Percentiles rank a stretch among this genome's conserved stretches.
These are phyloP conservation scores for Dicerorhinus sumatrensis DNA, from an alignment of 2,113 vertebrate species.

Conservation along the genomic window DNA sequence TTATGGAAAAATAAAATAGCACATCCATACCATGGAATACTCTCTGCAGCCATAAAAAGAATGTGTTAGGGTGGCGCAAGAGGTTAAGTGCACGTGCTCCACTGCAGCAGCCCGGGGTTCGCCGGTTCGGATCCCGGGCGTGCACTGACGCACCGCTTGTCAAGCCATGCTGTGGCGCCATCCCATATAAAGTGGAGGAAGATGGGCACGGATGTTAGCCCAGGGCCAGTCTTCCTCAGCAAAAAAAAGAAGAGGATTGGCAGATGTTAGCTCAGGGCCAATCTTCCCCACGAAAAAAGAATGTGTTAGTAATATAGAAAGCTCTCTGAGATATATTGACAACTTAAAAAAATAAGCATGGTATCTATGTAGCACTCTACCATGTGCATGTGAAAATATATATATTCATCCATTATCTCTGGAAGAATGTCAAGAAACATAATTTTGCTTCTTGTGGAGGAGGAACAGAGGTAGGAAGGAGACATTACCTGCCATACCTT, in stretches of 20 bases:
- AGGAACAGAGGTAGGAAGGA: neutral
- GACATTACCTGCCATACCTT: neutral
- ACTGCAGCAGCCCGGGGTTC: too few species aligned
- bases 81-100: too few species aligned
- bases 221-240: too few species aligned
- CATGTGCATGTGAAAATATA: neutral
- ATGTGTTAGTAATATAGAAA: neutral
- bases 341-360: neutral
- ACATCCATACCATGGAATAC: neutral
- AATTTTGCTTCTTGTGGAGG: neutral
- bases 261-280: too few species aligned
- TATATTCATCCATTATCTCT: neutral
- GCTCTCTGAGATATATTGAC: neutral
- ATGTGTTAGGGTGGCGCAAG: neutral
- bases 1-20: constrained; percentile 4
- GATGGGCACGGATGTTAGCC: too few species aligned
- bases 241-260: too few species aligned
- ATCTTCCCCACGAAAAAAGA: neutral
- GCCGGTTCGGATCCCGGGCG: too few species aligned
- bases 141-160: too few species aligned
- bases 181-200: too few species aligned
- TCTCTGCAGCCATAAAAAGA: neutral
- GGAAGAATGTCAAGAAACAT: neutral
- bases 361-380: neutral
- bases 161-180: too few species aligned